A percentile compares a stretch with the other conserved stretches of the same genome.
Conservation (phyloP, 2,797 vertebrate species). For the Epinephelus malabaricus region DNA sequence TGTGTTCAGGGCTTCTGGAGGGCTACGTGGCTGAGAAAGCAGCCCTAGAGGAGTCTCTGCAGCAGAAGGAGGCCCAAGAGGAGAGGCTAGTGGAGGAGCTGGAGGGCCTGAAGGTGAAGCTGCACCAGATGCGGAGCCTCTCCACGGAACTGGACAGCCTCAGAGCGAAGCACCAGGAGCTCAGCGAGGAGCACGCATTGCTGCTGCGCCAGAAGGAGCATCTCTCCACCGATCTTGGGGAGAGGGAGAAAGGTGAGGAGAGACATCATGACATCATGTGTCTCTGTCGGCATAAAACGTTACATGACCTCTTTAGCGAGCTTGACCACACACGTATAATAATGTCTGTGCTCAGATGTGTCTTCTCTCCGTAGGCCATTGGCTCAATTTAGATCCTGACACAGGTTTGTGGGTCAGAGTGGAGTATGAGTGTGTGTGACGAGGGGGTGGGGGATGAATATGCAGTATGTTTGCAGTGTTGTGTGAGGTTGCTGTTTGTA, state of each 20-base stretch:
- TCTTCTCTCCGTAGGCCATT: constrained; percentile 83
- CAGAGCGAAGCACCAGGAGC: constrained; percentile 86
- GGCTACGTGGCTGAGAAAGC: constrained; percentile 93
- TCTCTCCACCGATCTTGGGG: constrained; percentile 81
- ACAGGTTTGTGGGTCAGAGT: constrained; percentile 85
- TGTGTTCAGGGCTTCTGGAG: constrained; percentile 89
- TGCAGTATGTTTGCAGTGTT: constrained; percentile 74
- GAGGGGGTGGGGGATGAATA: constrained; percentile 37
- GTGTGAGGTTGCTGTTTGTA: constrained; percentile 65
- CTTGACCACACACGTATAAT: constrained; percentile 50
- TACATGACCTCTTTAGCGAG: constrained; percentile 31
- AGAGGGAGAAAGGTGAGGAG: constrained; percentile 88
- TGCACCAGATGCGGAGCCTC: constrained; percentile 86
- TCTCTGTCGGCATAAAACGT: constrained; percentile 8
- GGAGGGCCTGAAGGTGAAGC: constrained; percentile 86
- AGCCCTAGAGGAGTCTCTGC: constrained; percentile 88
- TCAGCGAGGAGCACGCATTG: constrained; percentile 83
- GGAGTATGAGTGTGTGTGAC: constrained; percentile 61
- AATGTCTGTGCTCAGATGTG: constrained; percentile 77
- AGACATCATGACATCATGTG: background rate
- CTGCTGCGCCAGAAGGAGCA: constrained; percentile 85
- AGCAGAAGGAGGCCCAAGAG: constrained; percentile 90
- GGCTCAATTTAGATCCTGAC: constrained; percentile 78
- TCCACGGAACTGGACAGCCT: constrained; percentile 88
- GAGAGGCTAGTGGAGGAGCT: constrained; percentile 89